Evolutionary conservation across 2,797 vertebrate genomes (phyloP).

Genomic region (Bovichtus variegatus): DNA sequence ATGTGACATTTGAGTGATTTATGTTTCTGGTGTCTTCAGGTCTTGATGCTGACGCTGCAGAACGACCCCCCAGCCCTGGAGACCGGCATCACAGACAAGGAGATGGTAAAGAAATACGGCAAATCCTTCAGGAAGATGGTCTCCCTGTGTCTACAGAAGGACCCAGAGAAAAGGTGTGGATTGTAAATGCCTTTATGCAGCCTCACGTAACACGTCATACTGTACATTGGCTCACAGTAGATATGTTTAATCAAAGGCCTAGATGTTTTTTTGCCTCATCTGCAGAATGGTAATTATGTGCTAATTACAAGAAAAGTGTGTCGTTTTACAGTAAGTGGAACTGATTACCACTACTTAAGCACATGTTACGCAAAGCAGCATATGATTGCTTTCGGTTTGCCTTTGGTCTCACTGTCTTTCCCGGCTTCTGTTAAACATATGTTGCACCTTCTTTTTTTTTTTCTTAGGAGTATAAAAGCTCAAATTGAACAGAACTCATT

Average conservation of each 20-base stretch:
- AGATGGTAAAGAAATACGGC: constrained; percentile 97
- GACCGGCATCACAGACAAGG: constrained; percentile 97
- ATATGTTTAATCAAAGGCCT: background rate
- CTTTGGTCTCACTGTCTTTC: background rate
- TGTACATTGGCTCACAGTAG: background rate
- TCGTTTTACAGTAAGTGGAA: background rate
- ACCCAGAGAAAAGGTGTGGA: constrained; percentile 95
- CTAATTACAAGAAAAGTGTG: background rate
- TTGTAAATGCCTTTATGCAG: background rate
- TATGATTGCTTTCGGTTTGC: constrained; percentile 11
- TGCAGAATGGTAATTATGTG: background rate
- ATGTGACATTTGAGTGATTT: background rate
- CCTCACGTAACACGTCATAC: background rate
- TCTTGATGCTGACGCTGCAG: constrained; percentile 96
- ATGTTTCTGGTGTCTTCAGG: constrained; percentile 77
- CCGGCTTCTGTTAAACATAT: background rate
- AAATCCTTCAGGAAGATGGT: constrained; percentile 99
- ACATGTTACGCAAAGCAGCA: constrained; percentile 6
- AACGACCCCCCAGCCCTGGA: constrained; percentile 95
- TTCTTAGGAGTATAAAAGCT: background rate
- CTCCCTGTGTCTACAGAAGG: constrained; percentile 96
- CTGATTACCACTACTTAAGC: background rate
- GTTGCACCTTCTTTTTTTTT: background rate
- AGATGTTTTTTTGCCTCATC: background rate
- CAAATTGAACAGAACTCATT: constrained; percentile 20